Evolutionary conservation across 2,113 vertebrate species (phyloP).

Genomic region (Ahaetulla prasina): DNA sequence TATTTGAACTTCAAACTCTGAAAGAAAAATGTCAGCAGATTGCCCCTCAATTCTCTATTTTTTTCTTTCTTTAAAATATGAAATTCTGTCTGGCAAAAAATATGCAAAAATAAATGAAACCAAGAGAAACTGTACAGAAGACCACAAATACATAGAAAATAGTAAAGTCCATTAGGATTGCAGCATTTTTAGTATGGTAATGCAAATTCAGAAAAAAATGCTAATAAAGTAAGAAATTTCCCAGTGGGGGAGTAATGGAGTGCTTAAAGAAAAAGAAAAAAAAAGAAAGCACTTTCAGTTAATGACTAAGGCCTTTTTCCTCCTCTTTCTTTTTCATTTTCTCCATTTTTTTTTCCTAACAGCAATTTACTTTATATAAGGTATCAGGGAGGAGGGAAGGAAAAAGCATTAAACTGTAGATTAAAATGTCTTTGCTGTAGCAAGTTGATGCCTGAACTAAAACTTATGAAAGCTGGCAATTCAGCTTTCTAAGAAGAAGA

Average conservation of each 20-base stretch:
- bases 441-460: conserved; percentile 49
- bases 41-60: background rate
- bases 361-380: conserved; percentile 67
- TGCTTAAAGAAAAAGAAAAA: conserved; percentile 67
- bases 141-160: conserved; percentile 43
- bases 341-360: conserved; percentile 53
- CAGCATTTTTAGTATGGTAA: conserved; percentile 61
- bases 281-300: conserved; percentile 67
- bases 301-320: conserved; percentile 70
- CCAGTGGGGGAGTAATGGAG: conserved; percentile 71
- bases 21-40: background rate
- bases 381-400: conserved; percentile 48
- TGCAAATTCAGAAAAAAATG: conserved; percentile 69
- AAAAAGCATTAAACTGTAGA: conserved; percentile 63
- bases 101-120: background rate
- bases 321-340: conserved; percentile 26
- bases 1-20: conserved; percentile 24
- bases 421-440: conserved; percentile 64
- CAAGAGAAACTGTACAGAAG: background rate
- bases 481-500: conserved; percentile 42
- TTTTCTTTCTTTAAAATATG: conserved; percentile 9
- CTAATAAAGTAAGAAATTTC: conserved; percentile 74
- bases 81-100: conserved; percentile 16
- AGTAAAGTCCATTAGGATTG: conserved; percentile 60
- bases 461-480: conserved; percentile 45